Conservation (phyloP, 1,140 invertebrate genomes). For the Nautilus pompilius region DNA sequence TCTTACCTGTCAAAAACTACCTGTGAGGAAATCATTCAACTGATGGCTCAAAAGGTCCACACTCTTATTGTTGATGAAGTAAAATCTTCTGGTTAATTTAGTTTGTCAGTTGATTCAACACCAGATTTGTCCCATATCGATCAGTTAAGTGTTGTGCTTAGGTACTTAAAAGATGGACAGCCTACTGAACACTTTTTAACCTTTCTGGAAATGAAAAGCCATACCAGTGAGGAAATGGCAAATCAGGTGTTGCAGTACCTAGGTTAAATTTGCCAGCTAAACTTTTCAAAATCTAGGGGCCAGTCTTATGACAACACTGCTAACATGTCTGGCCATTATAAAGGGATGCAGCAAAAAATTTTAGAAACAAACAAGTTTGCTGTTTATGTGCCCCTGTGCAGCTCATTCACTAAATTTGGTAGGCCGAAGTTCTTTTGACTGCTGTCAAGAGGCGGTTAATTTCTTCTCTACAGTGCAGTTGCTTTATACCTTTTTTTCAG, state of each 20-base stretch:
- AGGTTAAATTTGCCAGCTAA: neutral
- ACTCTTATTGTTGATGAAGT: neutral
- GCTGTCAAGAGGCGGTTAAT: conserved; percentile 11
- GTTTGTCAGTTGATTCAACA: neutral
- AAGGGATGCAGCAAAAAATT: conserved; percentile 2
- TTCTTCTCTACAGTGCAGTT: conserved; percentile 12
- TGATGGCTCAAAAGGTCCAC: neutral
- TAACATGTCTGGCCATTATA: neutral
- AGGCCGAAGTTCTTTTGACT: conserved; percentile 7
- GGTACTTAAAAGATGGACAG: neutral
- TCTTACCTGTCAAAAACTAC: too few species aligned
- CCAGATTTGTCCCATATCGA: neutral
- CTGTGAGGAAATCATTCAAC: neutral
- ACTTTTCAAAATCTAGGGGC: too few species aligned
- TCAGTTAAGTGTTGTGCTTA: conserved; percentile 1
- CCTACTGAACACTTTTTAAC: neutral
- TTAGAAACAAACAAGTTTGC: conserved; percentile 10
- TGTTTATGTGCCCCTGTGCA: conserved; percentile 12
- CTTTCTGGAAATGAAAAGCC: conserved; percentile 1
- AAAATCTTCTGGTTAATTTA: neutral
- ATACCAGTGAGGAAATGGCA: conserved; percentile 1
- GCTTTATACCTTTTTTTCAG: conserved; percentile 20
- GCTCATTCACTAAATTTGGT: conserved; percentile 13
- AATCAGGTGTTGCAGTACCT: conserved; percentile 1
- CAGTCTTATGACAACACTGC: conserved; percentile 4